Percentiles rank a stretch among this genome's conserved stretches.
Evolutionary conservation across 1,140 invertebrate species (phyloP).

Genomic region (Caenorhabditis briggsae): DNA sequence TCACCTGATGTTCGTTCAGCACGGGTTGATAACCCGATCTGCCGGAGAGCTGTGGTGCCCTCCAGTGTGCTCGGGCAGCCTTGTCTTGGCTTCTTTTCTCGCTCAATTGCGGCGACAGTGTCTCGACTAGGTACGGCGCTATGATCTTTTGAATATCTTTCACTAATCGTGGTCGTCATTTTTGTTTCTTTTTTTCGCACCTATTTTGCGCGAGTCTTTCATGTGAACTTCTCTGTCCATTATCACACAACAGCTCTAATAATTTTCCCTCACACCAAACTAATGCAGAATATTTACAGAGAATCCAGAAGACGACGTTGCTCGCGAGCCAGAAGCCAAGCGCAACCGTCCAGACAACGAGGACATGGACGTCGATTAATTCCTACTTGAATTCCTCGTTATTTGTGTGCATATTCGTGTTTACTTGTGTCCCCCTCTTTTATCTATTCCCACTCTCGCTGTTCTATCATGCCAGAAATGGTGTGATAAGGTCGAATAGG

Average conservation of each 20-base stretch:
- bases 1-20: conserved; percentile 37
- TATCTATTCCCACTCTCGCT: background rate
- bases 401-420: background rate
- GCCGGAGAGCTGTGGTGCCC: conserved; percentile 22
- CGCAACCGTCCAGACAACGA: conserved; percentile 59
- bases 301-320: background rate
- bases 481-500: conserved; percentile 22
- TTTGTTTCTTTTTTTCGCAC: background rate
- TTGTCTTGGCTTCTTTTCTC: conserved; percentile 49
- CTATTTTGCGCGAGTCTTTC: background rate
- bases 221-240: too few species aligned
- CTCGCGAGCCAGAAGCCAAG: conserved; percentile 54
- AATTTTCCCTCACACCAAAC: too few species aligned
- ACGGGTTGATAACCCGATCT: background rate
- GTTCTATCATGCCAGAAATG: conserved; percentile 44
- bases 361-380: conserved; percentile 60
- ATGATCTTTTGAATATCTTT: background rate
- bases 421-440: background rate
- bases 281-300: too few species aligned
- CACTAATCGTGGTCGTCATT: conserved; percentile 16
- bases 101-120: conserved; percentile 40
- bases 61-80: background rate
- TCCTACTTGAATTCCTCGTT: background rate
- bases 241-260: too few species aligned
- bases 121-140: conserved; percentile 49